Base-by-base conservation (phyloP, 2,113 vertebrate genomes). In the Carassius gibelio region DNA sequence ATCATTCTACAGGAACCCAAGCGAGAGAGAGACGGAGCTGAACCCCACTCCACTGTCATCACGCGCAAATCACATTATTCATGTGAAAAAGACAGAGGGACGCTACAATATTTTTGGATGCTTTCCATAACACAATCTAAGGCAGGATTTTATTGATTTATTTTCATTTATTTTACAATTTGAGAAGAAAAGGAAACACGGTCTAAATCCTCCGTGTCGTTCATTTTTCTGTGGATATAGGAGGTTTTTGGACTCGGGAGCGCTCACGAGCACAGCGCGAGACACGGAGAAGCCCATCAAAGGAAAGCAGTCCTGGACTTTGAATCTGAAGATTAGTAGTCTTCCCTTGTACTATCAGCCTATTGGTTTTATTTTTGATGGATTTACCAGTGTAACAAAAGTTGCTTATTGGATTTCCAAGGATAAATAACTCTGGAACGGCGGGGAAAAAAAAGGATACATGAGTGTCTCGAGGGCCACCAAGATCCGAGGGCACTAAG, bases 241-340 rank as follows among this genome's bases (percentile, higher is more conserved):
- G 85, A 74, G 59, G 66, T 7, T 81, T 42, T 76, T 82, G 80
- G 83, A 64, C 45, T 81, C 57, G 52, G 45, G 36, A 84, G 61
- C 42, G 45, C 80, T 66, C 64, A 57, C 34, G 81, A 78, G 38
- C 61, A 59, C 59, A 26, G 72, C 23, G 75, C 71, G 45, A 83
- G 57, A 75, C 34, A 15, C 64, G 42, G 42, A 81, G 69, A 84
- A 77, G 55, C 81, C 52, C 74, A 84, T 81, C 82, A 84, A 59
- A 79, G 74, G 75, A 78, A 82, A 80, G 72, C 72, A 74, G 68
- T 75, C 74, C 85, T 88, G 93, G 94, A 94, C 94, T 93, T 94
- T 93, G 92, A 59, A 82, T 52, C 86, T 5, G 48, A 55, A 81
- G 66, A 85, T 50, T 38, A 38, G 17, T 34, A 36, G 19, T 52